Base-by-base conservation (phyloP, 1,140 invertebrate species). In the Metaphire vulgaris region DNA sequence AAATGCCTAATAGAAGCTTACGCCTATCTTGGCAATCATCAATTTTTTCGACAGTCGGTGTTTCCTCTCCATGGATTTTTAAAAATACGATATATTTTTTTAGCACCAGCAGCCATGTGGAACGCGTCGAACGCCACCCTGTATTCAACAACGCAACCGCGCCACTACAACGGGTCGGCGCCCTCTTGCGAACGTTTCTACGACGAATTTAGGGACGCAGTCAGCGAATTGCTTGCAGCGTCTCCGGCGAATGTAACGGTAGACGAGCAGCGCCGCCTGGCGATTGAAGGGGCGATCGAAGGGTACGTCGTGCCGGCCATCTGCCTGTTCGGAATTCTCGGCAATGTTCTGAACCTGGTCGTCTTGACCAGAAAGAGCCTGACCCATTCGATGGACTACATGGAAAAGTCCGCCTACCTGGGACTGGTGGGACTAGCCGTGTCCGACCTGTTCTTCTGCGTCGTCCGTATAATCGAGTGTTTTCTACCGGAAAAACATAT, bases 371-470 rank as follows among this genome's bases (percentile, higher is more conserved):
- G 75, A 31, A 76, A 77, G 67, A 32, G 69, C n/a, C 69, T 78
- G 16, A 29, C 30, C 28, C 29, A 16, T 26, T 30, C 32, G 16
- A 33, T 56, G 1, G 74, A 77, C n/a, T 31, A 64, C 29, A 72
- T 67, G 34, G 77, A 78, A 34, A 74, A 72, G 1, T 71, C 33
- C 15, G 77, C 71, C 41, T 56, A 78, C 33, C 41, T 67, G 2
- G 77, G 77, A 0, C 68, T 78, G 1, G 75, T 66, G 1, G 77
- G 66, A 0, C 65, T 78, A 16, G 77, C 77, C 26, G 30, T 77
- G 30, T 76, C 74, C 12, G 77, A 78, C 64, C 67, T 78, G 26
- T 72, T 78, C 66, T 76, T 78, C 33, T 78, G 77, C 68, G n/a
- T 72, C 75, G 64, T 32, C 31, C 31, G 30, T 2, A 31, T 78